phyloP scores from a whole-genome alignment of 2,888 invertebrate genomes.

The Trachelus iudaicus region DNA sequence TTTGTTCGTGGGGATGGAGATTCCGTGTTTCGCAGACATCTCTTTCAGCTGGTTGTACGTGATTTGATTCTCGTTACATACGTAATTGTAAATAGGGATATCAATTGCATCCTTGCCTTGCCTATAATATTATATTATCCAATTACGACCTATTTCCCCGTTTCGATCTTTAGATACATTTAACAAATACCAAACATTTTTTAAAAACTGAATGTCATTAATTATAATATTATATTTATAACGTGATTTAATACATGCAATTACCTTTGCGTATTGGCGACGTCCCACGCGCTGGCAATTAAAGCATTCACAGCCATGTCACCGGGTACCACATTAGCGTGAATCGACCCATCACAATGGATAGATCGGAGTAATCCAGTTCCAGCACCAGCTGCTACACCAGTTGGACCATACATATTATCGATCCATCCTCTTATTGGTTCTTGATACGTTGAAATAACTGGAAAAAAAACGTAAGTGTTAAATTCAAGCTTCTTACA shows the following conservation, averaged over 20 bases:
- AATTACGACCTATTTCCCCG: conserved; percentile 1
- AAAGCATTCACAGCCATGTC: conserved; percentile 87
- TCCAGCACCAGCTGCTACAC: conserved; percentile 77
- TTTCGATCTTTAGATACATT: conserved; percentile 7
- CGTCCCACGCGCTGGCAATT: conserved; percentile 81
- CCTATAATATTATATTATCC: conserved; percentile 56
- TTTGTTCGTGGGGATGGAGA: conserved; percentile 71
- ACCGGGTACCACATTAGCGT: conserved; percentile 86
- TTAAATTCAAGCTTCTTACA: not conserved
- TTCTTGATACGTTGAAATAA: conserved; percentile 77
- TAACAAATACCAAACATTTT: conserved; percentile 4
- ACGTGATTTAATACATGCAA: not conserved
- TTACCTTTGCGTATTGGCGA: conserved; percentile 65
- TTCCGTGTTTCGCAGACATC: conserved; percentile 70
- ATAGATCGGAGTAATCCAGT: conserved; percentile 83
- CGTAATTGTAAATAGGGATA: conserved; percentile 86
- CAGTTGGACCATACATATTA: conserved; percentile 91
- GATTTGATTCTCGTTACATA: conserved; percentile 84
- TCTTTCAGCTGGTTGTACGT: conserved; percentile 80
- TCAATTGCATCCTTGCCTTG: conserved; percentile 43
- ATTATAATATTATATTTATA: conserved; percentile 41
- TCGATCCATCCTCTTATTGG: conserved; percentile 89
- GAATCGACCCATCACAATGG: conserved; percentile 75
- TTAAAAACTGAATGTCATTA: conserved; percentile 41
- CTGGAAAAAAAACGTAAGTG: conserved; percentile 50